Conservation (phyloP, 2,888 invertebrate genomes). For the Dolichomitus sp. region DNA sequence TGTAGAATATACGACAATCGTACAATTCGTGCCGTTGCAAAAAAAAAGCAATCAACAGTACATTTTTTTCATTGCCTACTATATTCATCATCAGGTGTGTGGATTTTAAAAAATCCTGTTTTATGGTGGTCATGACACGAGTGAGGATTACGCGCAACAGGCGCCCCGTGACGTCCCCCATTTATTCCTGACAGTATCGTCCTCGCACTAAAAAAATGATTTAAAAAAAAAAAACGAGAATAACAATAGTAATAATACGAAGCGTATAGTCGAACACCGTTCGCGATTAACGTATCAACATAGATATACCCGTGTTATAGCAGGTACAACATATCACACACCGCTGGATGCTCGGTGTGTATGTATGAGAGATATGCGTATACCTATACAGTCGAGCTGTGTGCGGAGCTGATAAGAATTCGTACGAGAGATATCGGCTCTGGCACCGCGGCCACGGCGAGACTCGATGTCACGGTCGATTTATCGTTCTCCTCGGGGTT, state of each 20-base stretch:
- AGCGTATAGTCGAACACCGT: background rate
- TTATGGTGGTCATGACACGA: constrained; percentile 14
- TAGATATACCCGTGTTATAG: background rate
- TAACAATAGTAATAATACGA: constrained; percentile 16
- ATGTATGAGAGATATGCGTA: constrained; percentile 1
- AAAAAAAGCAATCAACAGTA: background rate
- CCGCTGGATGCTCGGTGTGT: background rate
- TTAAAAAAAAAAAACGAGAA: background rate
- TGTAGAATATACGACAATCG: background rate
- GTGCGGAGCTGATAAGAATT: constrained; percentile 50
- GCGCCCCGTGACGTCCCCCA: constrained; percentile 23
- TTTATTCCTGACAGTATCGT: constrained; percentile 34
- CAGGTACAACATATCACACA: constrained; percentile 17
- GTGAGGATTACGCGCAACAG: constrained; percentile 45
- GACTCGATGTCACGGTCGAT: constrained; percentile 58
- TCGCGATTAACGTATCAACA: constrained; percentile 18
- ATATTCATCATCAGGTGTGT: background rate
- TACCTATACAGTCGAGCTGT: constrained; percentile 23
- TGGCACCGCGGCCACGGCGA: constrained; percentile 6
- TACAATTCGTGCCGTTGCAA: background rate
- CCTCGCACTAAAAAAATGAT: background rate
- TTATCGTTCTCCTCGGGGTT: constrained; percentile 41
- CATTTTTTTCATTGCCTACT: background rate
- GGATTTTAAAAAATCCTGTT: background rate
- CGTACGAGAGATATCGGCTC: constrained; percentile 44